Percentiles rank a stretch among this genome's conserved stretches.
phyloP scores from a whole-genome alignment of 2,797 vertebrate species.

The Sitta carolinensis region DNA sequence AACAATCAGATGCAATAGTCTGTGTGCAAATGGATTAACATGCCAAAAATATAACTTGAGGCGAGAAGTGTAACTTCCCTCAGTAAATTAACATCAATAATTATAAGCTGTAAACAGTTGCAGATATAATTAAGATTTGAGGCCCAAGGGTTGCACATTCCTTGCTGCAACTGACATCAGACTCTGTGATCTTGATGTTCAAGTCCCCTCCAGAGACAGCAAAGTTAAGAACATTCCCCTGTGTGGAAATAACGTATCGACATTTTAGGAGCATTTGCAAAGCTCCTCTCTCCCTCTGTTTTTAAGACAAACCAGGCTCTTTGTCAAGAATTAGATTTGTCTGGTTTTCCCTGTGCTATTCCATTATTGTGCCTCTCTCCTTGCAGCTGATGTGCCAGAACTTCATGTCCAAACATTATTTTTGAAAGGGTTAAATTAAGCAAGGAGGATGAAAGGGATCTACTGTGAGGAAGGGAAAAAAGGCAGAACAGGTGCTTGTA shows the following conservation, averaged over 20 bases:
- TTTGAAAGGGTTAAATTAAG: slow-evolving; percentile 20
- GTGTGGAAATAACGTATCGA: neutral
- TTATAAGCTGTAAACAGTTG: slow-evolving; percentile 72
- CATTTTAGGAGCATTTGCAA: neutral
- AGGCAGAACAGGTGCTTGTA: neutral
- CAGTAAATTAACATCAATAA: slow-evolving; percentile 71
- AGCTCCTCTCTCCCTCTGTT: neutral
- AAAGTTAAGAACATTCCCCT: neutral
- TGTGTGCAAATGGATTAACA: slow-evolving; percentile 37
- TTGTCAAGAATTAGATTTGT: neutral
- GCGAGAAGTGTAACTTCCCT: slow-evolving; percentile 62
- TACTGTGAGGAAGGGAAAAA: neutral
- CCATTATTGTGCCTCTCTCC: neutral
- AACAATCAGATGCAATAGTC: neutral
- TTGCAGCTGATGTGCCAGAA: neutral
- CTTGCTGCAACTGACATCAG: slow-evolving; percentile 33
- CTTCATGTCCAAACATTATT: neutral
- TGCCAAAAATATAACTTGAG: slow-evolving; percentile 58
- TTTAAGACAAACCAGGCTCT: neutral
- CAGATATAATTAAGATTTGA: slow-evolving; percentile 66
- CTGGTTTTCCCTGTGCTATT: neutral
- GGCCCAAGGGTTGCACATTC: slow-evolving; percentile 55
- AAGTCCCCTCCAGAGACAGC: slow-evolving; percentile 9
- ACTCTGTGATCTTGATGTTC: slow-evolving; percentile 19
- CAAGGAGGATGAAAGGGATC: neutral